Base-by-base conservation (phyloP, 2,113 vertebrate species). In the Danionella cerebrum region DNA sequence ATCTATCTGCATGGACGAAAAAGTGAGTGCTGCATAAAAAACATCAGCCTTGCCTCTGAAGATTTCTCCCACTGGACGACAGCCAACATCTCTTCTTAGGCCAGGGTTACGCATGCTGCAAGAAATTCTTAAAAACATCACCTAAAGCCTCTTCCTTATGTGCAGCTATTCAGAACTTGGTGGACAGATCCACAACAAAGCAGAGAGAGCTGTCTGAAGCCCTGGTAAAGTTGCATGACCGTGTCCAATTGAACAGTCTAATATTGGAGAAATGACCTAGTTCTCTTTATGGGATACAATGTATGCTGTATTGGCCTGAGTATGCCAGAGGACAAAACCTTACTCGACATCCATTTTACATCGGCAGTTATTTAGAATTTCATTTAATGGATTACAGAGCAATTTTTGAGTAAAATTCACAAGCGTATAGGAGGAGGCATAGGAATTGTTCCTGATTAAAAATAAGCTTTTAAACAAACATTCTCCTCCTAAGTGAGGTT, bases 231-330 rank as follows among this genome's bases (percentile, higher is more conserved):
- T 33, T 47, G 53, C 3, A 29, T 11, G 21, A 69, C 33, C n/a
- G 19, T 25, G 27, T 35, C 41, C 65, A 72, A 21, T 72, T 18
- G 63, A 38, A 68, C 64, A 39, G 73, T 78, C 67, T 67, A 76
- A 77, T 75, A 52, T 67, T 51, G 53, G 41, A 67, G 55, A 67
- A 72, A 71, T 73, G 63, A 78, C 70, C 66, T 50, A 51, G 74
- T 76, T 81, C 51, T 39, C 47, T 44, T 18, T n/a, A n/a, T 27
- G 53, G 33, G 59, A 22, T 41, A 64, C 78, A 41, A 57, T 72
- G 65, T 60, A 18, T 29, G 65, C 51, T 73, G 67, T 71, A 80
- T 79, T 78, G 5, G 16, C 42, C n/a, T n/a, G n/a, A n/a, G 48
- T 39, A 12, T 57, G 58, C 69, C 67, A 51, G 67, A 9, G 50